These are phyloP conservation scores for crab-eating macaque (Macaca fascicularis) DNA, from an alignment of 2,113 vertebrate species.

Conservation along the genomic window T2T-MFA8v1.1 NC_088387.1:40806501-40807000, in stretches of 20 bases:
- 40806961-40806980: not conserved
- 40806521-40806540: not conserved
- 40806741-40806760: not conserved
- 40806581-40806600: not conserved
- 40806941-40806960: not conserved
- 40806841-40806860: not conserved
- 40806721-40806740: not conserved
- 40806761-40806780: not conserved
- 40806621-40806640: not conserved
- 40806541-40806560: not conserved
- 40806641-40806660: not conserved
- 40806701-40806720: not conserved
- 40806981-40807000: not conserved
- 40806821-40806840: not conserved
- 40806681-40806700: not conserved
- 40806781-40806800: not conserved
- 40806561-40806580: not conserved
- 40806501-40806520: not conserved
- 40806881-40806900: not conserved
- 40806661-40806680: not conserved
- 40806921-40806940: not conserved
- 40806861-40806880: not conserved
- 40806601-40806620: not conserved
- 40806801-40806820: not conserved
- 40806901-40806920: not conserved